Conservation (phyloP, 1,140 invertebrate species). For the Temnothorax curvispinosus region DNA sequence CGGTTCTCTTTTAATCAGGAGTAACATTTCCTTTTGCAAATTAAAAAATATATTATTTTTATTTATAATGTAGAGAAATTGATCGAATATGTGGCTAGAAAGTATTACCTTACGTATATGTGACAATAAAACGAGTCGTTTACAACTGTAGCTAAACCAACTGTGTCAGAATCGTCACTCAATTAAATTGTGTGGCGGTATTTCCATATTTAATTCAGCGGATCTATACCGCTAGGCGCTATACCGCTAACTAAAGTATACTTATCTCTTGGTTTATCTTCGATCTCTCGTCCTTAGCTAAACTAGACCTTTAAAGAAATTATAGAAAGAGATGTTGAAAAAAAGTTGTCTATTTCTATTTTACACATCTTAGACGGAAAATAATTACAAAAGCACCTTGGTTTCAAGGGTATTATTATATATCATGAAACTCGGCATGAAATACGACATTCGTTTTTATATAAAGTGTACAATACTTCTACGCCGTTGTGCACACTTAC, state of each 20-base stretch:
- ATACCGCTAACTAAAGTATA: not conserved
- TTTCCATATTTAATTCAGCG: not conserved
- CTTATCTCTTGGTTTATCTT: not conserved
- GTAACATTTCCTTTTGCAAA: not conserved
- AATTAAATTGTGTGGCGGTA: not conserved
- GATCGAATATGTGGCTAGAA: not conserved
- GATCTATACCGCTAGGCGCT: not conserved
- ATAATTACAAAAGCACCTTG: not conserved
- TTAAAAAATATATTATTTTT: not conserved
- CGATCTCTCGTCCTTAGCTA: not conserved
- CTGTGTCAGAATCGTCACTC: not conserved
- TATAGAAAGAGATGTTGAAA: conserved; percentile 20
- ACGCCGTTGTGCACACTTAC: conserved; percentile 1
- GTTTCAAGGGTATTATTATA: not conserved
- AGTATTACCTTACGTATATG: not conserved
- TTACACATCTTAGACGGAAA: not conserved
- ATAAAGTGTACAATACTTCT: conserved; percentile 22
- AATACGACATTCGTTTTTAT: conserved; percentile 14
- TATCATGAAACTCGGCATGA: not conserved
- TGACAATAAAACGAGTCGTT: not conserved
- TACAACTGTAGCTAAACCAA: not conserved
- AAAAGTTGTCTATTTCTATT: conserved; percentile 8
- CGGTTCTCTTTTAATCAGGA: not conserved
- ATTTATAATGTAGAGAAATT: not conserved
- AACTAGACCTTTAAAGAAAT: conserved; percentile 2